Base-by-base conservation (phyloP, 1,140 invertebrate species). In the Halyomorpha halys region DNA sequence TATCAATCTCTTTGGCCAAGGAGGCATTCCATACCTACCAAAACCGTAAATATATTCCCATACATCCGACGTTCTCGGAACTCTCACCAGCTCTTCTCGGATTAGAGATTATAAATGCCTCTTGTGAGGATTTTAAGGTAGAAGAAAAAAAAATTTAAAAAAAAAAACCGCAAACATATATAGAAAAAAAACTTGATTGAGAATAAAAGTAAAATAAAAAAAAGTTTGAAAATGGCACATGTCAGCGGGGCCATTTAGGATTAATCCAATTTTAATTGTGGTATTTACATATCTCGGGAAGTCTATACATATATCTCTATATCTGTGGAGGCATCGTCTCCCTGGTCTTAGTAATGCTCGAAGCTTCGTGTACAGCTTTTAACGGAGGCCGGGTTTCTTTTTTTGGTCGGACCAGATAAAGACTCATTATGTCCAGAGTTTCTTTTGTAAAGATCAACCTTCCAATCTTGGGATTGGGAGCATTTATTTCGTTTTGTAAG, bases 241-340 rank as follows among this genome's bases (percentile, higher is more conserved):
- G 47, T 49, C 47, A 49, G 16, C 47, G 11, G 21, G 47, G 6
- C 47, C 47, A 49, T 49, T 49, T 49, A 21, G 47, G 47, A 49
- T 49, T 49, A 49, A 49, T 49, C 47, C 47, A 49, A 49, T 49
- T 49, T 49, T 49, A 49, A 49, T 49, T 49, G 47, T 49, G 47
- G 47, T 49, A 49, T 49, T 49, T 49, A 49, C 47, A 49, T 49
- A 49, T 49, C 47, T 49, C 16, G n/a, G n/a, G 11, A 49, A 21
- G 47, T 18, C n/a, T 49, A 49, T 21, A 49, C 21, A 49, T 19
- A n/a, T 15, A 21, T 21, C 21, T 21, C 4, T 18, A 21, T 19
- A 49, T 18, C 47, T 21, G n/a, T 6, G 47, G 47, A n/a, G n/a
- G 14, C 47, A 19, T 49, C 47, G 47, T 18, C 47, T 21, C 34